Percentiles rank a stretch among this genome's conserved stretches.
Conservation (phyloP, 2,888 invertebrate genomes). For the Agrotis exclamationis region DNA sequence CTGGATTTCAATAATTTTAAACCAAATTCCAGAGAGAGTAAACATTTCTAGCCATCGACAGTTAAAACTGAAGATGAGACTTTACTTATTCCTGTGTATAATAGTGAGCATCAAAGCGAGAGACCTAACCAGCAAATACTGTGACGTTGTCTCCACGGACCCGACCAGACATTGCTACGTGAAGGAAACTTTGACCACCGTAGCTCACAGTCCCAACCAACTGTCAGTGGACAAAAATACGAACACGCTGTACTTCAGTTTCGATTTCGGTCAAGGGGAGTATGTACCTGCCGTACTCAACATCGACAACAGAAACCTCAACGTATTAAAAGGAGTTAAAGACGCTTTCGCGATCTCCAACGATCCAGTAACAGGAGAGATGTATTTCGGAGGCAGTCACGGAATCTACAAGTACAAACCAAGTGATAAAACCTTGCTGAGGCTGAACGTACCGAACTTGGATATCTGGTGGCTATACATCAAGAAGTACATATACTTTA, state of each 20-base stretch:
- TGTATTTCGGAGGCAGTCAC: slow-evolving; percentile 84
- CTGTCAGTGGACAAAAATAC: slow-evolving; percentile 77
- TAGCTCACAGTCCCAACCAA: slow-evolving; percentile 84
- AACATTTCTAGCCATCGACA: slow-evolving; percentile 1
- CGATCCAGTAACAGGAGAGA: slow-evolving; percentile 70
- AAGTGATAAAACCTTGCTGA: slow-evolving; percentile 68
- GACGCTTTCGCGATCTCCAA: slow-evolving; percentile 84
- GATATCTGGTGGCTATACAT: slow-evolving; percentile 86
- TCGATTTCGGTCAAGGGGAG: slow-evolving; percentile 83
- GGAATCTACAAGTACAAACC: slow-evolving; percentile 83
- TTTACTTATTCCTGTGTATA: slow-evolving; percentile 41
- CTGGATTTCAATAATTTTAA: slow-evolving; percentile 6
- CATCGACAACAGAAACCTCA: slow-evolving; percentile 77
- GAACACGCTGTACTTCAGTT: slow-evolving; percentile 83
- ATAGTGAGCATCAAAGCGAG: slow-evolving; percentile 55
- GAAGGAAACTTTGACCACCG: slow-evolving; percentile 76
- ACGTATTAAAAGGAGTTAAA: slow-evolving; percentile 81
- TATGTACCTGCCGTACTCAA: slow-evolving; percentile 78
- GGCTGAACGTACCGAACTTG: slow-evolving; percentile 75
- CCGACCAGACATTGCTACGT: slow-evolving; percentile 76
- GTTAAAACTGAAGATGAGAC: slow-evolving; percentile 41
- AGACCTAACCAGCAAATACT: slow-evolving; percentile 66
- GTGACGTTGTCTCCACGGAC: slow-evolving; percentile 73
- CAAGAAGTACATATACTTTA: slow-evolving; percentile 78
- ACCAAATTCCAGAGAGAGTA: slow-evolving; percentile 7